Evolutionary conservation across 2,113 vertebrate species (phyloP), one percentile per base, ranked within the genome.

Genomic region (Bolborhynchus lineola): DNA sequence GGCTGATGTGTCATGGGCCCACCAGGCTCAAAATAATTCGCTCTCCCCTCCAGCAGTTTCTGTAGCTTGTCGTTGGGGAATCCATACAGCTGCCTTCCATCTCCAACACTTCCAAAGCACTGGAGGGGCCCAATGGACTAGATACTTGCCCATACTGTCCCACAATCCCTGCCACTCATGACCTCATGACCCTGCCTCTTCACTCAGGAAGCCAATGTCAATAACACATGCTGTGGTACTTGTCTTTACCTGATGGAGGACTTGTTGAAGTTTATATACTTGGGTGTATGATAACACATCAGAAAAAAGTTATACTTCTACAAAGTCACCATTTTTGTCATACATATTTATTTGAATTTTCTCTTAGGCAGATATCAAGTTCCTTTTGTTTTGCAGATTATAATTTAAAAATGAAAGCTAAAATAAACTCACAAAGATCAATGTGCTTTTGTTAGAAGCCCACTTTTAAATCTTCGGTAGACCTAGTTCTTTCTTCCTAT

Each of bases 201-300:
- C 39, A 39, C 39, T 39, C 39, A 39, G 39, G 39, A 39, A 39
- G 39, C 39, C 39, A 5, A 60, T 44, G 16, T 18, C 50, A 84
- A 17, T 42, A 81, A 28, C 11, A 1, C 19, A 16, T 65, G 10
- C 21, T 53, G 3, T 16, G 5, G 6, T 31, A 63, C 8, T 13
- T 46, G 16, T 31, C 42, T 77, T 76, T 19, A 33, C 35, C 7
- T 79, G 7, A 10, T 62, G 12, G 5, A 26, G 4, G 4, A 33
- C 15, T 64, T 33, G 7, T 42, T 39, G 64, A 64, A 82, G 17
- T n/a, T 10, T 18, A 41, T 49, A 24, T 33, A 26, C 3, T 59
- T 67, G 1, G 13, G 50, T 2, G 0, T 10, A 23, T 29, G 7
- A 24, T 29, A 82, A 37, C 7, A 57, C 19, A 21, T 2, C 2